These are phyloP conservation scores for Nasua narica DNA, from an alignment of 2,797 vertebrate genomes.

Conservation along the genomic window DNA sequence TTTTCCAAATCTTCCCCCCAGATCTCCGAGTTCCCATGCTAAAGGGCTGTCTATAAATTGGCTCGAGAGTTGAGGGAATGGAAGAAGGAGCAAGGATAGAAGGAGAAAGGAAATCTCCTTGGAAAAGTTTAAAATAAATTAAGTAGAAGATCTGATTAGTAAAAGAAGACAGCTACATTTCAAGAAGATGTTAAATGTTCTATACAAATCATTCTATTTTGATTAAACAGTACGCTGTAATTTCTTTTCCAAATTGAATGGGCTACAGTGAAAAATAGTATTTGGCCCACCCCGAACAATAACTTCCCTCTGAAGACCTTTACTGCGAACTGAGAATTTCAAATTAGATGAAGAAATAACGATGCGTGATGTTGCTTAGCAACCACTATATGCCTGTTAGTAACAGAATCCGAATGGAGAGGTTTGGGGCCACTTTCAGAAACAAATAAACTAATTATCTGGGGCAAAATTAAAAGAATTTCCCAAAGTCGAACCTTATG, in stretches of 20 bases:
- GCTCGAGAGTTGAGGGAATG: background rate
- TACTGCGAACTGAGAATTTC: constrained; percentile 55
- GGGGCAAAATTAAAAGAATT: constrained; percentile 47
- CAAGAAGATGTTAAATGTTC: constrained; percentile 66
- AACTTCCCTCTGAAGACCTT: constrained; percentile 61
- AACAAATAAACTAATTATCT: constrained; percentile 60
- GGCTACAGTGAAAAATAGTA: constrained; percentile 63
- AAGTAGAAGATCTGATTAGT: constrained; percentile 65
- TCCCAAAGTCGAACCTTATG: background rate
- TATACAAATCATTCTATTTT: constrained; percentile 73
- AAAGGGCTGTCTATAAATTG: background rate
- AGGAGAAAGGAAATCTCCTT: constrained; percentile 43
- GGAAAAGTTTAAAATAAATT: constrained; percentile 66
- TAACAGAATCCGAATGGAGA: constrained; percentile 27
- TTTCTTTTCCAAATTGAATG: constrained; percentile 76
- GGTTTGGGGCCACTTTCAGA: constrained; percentile 36
- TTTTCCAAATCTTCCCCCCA: background rate
- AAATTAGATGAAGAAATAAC: constrained; percentile 65
- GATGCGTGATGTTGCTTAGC: constrained; percentile 68
- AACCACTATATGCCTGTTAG: constrained; percentile 53
- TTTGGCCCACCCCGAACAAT: constrained; percentile 61
- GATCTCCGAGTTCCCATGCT: background rate
- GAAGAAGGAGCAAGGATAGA: background rate
- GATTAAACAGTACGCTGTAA: constrained; percentile 64
- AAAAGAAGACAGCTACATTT: constrained; percentile 65